Base-by-base conservation (phyloP, 2,888 invertebrate species). In the Blera fallax region DNA sequence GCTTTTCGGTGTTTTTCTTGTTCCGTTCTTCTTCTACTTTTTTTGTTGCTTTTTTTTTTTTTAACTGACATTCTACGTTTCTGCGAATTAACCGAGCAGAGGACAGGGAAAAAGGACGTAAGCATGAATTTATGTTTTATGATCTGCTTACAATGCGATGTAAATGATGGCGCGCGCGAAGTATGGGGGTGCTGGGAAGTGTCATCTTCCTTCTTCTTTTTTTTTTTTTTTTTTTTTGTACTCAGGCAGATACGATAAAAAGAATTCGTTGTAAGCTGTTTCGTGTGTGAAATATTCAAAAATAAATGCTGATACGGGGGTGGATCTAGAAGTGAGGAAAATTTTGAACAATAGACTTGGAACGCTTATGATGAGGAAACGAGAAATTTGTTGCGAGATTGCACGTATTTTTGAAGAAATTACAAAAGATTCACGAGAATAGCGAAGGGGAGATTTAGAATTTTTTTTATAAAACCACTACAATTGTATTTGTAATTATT, bases 101-200 rank as follows among this genome's bases (percentile, higher is more conserved):
- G 65, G 72, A 78, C 40, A 45, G 21, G 29, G 14, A 43, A 64
- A 54, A 65, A 52, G 52, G 70, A 58, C 70, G 67, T 62, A 72
- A 73, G 82, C 72, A 77, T 83, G 73, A 83, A 72, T 73, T 78
- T 62, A 69, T 73, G 78, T 83, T 73, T 78, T 73, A 83, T 73
- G 65, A 77, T 67, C 50, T 82, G 82, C 82, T 78, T 78, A 78
- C 78, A 78, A 83, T 83, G 67, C 65, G 77, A 77, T 77, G 83
- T 54, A 69, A 83, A 83, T 65, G 76, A 60, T 67, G n/a, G 24
- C 3, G n/a, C n/a, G n/a, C n/a, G n/a, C n/a, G 16, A 50, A 5
- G n/a, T 10, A 29, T 10, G 14, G 7, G 45, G 4, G 1, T n/a
- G 21, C 21, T n/a, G 10, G 7, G 24, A 4, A 14, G 43, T 43